phyloP scores from a whole-genome alignment of 2,113 vertebrate species.

The Cichladusa arquata region DNA sequence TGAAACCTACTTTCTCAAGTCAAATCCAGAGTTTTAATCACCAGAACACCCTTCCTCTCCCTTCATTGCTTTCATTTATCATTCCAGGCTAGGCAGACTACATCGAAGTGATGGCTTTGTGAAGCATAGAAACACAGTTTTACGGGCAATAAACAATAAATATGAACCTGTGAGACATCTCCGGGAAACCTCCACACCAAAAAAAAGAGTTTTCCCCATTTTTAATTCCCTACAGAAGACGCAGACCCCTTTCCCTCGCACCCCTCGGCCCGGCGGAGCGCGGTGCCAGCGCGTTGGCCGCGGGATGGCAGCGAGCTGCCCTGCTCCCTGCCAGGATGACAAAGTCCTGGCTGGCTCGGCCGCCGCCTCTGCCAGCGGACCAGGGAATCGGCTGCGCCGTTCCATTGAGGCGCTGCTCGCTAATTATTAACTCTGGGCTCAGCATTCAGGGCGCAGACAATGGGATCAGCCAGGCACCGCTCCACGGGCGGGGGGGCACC shows the following conservation, averaged over 20 bases:
- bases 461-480: conserved; percentile 59
- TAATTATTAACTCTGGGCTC: conserved; percentile 60
- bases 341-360: conserved; percentile 17
- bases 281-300: neutral
- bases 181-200: neutral
- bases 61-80: conserved; percentile 59
- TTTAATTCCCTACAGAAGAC: neutral
- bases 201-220: neutral
- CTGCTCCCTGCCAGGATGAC: neutral
- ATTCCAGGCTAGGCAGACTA: conserved; percentile 54
- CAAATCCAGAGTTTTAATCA: conserved; percentile 44
- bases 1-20: conserved; percentile 36
- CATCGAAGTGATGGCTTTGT: conserved; percentile 58
- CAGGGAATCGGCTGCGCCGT: conserved; percentile 13
- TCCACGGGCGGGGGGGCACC: neutral
- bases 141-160: conserved; percentile 67
- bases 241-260: neutral
- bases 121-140: conserved; percentile 65
- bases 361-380: neutral
- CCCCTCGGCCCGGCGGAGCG: neutral
- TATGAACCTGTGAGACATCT: conserved; percentile 46
- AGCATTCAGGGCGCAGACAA: conserved; percentile 55
- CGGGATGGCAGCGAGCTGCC: neutral
- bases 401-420: conserved; percentile 37
- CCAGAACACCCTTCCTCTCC: conserved; percentile 43